These are phyloP conservation scores for Panagrolaimus sp. DNA, from an alignment of 1,140 invertebrate species.

Conservation along the genomic window DNA sequence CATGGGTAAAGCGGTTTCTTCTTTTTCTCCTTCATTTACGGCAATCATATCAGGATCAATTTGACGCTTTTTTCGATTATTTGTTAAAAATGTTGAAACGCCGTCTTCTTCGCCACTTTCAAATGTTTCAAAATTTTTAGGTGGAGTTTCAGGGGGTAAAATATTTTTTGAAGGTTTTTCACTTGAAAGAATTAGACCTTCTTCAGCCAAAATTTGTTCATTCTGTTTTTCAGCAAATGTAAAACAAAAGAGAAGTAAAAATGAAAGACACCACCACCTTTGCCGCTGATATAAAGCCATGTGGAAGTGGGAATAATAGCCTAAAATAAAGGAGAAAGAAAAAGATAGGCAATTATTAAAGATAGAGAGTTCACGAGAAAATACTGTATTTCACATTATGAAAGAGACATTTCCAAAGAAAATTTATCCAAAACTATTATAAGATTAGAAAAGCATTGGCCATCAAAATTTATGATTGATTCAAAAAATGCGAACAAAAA, in stretches of 20 bases:
- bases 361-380: too few species aligned
- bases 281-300: too few species aligned
- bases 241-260: neutral
- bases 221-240: neutral
- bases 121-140: neutral
- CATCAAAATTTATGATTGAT: too few species aligned
- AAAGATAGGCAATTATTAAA: too few species aligned
- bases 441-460: too few species aligned
- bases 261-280: neutral
- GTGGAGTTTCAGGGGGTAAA: neutral
- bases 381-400: too few species aligned
- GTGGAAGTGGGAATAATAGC: too few species aligned
- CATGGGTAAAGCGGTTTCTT: neutral
- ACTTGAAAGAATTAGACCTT: neutral
- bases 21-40: neutral
- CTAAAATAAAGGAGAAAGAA: too few species aligned
- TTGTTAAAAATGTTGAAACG: neutral
- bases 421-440: too few species aligned
- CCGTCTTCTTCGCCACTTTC: neutral
- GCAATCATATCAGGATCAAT: too few species aligned
- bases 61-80: neutral
- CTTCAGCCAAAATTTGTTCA: neutral
- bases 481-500: too few species aligned
- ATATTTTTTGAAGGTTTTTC: conserved; percentile 1
- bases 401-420: too few species aligned